Base-by-base conservation (phyloP, 2,113 vertebrate genomes). In the Gobius niger region DNA sequence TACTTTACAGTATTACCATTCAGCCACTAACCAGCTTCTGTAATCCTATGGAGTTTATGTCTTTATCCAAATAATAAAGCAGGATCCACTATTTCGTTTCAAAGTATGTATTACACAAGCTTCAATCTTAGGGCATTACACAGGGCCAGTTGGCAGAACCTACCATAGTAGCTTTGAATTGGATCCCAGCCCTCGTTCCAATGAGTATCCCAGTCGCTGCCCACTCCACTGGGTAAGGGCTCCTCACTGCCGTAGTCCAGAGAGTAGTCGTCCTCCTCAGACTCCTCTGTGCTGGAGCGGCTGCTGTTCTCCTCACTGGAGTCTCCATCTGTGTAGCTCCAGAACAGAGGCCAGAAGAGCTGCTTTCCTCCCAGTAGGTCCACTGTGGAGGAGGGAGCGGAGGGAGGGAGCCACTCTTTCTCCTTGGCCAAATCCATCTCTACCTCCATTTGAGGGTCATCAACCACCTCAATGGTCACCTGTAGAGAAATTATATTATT, bases 271-370 rank as follows among this genome's bases (percentile, higher is more conserved):
- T 93, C 91, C 3, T 92, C 89, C 65, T 86, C 87, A 7, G 77
- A 82, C 9, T 92, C 92, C 47, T 93, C 88, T 0, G 67, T 15
- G 24, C 81, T 90, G 53, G 72, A 92, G 64, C 71, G 87, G 73
- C 68, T 78, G 61, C 84, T 89, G 18, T 79, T 92, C 8, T 91
- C 92, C 73, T 95, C 93, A 1, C 83, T 75, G 41, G 89, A 91
- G 60, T 93, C 53, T 0, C 88, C 81, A 49, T 95, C 94, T 0
- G 88, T 91, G 81, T 96, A 95, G 71, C 93, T 92, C 96, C 95
- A 96, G 84, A 96, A 95, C 61, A 96, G 93, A 0, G 96, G 95
- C 96, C 95, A 96, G 89, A 96, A 96, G 53, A 95, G 85, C 73
- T 95, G 93, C 80, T 94, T 95, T 80, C 93, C 86, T 1, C 94